These are phyloP conservation scores for Hemicentrotus pulcherrimus DNA, from an alignment of 35 echinoderm and acorn worm species.

Conservation along the genomic window DNA sequence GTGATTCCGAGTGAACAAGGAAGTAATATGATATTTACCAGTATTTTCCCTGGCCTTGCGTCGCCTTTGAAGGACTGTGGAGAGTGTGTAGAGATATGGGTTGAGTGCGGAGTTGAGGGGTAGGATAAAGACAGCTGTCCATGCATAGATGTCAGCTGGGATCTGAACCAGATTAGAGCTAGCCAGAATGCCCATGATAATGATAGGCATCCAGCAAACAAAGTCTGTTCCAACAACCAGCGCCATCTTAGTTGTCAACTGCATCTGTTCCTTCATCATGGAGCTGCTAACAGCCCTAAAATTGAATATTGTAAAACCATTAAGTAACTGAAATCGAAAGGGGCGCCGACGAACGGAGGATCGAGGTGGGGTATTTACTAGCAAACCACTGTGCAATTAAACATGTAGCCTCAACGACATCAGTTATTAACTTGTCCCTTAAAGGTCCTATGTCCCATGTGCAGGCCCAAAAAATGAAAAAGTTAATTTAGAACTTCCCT, in stretches of 20 bases:
- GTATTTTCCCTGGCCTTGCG: background rate
- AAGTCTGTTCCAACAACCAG: conserved; percentile 68
- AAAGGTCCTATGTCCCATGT: too few species aligned
- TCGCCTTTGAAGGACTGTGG: conserved; percentile 16
- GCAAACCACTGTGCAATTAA: too few species aligned
- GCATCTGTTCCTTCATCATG: conserved; percentile 51
- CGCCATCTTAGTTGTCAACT: conserved; percentile 68
- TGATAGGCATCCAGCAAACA: conserved; percentile 79
- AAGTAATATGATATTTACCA: background rate
- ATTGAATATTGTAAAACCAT: background rate
- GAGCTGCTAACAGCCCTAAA: conserved; percentile 13
- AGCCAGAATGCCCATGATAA: conserved; percentile 69
- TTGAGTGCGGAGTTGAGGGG: conserved; percentile 76
- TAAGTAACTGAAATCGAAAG: too few species aligned
- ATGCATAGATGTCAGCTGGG: conserved; percentile 57
- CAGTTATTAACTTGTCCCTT: too few species aligned
- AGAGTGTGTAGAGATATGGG: conserved; percentile 67
- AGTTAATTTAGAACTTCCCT: too few species aligned
- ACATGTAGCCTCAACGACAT: too few species aligned
- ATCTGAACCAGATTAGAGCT: conserved; percentile 46
- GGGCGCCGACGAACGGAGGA: too few species aligned
- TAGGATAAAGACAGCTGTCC: conserved; percentile 73
- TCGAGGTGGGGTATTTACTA: too few species aligned
- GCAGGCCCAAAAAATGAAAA: too few species aligned
- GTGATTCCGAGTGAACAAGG: background rate